phyloP scores from a whole-genome alignment of 1,140 invertebrate genomes.

The Monomorium pharaonis region DNA sequence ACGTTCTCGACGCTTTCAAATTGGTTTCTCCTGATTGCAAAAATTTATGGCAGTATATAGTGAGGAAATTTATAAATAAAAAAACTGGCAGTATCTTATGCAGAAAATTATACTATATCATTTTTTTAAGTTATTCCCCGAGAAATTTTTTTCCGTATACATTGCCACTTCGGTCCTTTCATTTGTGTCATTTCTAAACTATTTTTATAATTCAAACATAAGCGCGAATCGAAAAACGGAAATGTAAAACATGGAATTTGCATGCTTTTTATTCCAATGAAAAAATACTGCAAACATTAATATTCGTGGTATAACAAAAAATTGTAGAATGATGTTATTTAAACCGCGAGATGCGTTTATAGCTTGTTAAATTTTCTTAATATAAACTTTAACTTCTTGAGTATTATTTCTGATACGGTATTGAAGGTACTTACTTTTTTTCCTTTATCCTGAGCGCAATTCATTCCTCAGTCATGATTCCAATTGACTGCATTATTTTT shows the following conservation, averaged over 20 bases:
- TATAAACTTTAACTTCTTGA: background rate
- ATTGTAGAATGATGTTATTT: background rate
- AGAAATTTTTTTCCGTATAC: constrained; percentile 39
- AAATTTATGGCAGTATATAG: background rate
- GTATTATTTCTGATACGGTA: constrained; percentile 1
- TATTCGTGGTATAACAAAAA: background rate
- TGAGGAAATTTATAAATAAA: background rate
- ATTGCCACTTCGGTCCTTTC: background rate
- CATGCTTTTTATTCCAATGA: background rate
- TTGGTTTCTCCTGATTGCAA: background rate
- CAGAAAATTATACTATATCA: background rate
- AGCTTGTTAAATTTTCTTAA: background rate
- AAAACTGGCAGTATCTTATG: background rate
- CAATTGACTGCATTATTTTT: background rate
- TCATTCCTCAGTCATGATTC: constrained; percentile 1
- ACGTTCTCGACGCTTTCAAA: constrained; percentile 28
- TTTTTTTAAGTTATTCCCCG: constrained; percentile 15
- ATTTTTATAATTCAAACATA: background rate
- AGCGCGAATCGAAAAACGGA: background rate
- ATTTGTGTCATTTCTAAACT: background rate
- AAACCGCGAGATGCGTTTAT: background rate
- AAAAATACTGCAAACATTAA: constrained; percentile 28
- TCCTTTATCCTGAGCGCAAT: background rate
- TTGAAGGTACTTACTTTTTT: constrained; percentile 27
- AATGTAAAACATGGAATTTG: background rate